These are phyloP conservation scores for Macrostomum lignano DNA, from an alignment of 1,140 invertebrate species.

Conservation along the genomic window DNA sequence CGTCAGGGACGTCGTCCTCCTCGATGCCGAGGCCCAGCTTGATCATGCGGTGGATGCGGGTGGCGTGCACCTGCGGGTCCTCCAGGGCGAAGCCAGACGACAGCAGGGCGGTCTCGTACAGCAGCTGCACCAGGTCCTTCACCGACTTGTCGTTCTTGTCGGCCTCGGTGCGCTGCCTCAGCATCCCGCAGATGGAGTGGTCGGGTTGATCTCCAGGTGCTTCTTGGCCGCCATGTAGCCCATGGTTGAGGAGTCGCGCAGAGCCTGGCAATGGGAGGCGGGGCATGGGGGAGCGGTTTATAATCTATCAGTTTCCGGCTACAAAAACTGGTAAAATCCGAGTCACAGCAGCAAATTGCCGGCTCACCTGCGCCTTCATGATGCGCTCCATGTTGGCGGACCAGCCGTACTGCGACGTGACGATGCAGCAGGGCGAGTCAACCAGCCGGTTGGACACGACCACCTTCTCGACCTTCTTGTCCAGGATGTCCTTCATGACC, in stretches of 20 bases:
- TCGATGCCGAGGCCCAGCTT: slow-evolving; percentile 58
- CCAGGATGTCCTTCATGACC: slow-evolving; percentile 85
- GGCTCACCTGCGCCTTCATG: slow-evolving; percentile 94
- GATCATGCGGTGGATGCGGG: slow-evolving; percentile 50
- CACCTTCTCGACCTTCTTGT: slow-evolving; percentile 89
- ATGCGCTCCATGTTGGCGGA: slow-evolving; percentile 97
- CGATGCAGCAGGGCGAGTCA: slow-evolving; percentile 87
- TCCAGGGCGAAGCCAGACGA: slow-evolving; percentile 67
- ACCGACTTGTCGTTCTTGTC: slow-evolving; percentile 93
- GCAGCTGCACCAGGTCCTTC: slow-evolving; percentile 59
- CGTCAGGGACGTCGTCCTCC: slow-evolving; percentile 69
- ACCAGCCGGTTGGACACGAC: slow-evolving; percentile 68
- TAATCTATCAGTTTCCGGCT: too few relatives aligned
- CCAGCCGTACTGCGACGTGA: slow-evolving; percentile 95
- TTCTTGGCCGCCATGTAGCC: slow-evolving; percentile 92
- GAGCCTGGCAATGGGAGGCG: too few relatives aligned
- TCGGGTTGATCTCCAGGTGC: slow-evolving; percentile 92
- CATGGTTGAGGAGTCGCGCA: slow-evolving; percentile 77
- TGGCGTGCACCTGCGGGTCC: slow-evolving; percentile 38
- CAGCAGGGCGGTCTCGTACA: slow-evolving; percentile 63
- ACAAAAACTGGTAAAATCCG: too few relatives aligned
- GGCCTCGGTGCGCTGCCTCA: slow-evolving; percentile 58
- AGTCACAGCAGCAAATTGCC: slow-evolving; percentile 68
- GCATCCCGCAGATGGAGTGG: slow-evolving; percentile 63
- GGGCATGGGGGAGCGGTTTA: too few relatives aligned